Conservation (phyloP, 2,113 vertebrate species). For the Plecturocebus donacophilus region DNA sequence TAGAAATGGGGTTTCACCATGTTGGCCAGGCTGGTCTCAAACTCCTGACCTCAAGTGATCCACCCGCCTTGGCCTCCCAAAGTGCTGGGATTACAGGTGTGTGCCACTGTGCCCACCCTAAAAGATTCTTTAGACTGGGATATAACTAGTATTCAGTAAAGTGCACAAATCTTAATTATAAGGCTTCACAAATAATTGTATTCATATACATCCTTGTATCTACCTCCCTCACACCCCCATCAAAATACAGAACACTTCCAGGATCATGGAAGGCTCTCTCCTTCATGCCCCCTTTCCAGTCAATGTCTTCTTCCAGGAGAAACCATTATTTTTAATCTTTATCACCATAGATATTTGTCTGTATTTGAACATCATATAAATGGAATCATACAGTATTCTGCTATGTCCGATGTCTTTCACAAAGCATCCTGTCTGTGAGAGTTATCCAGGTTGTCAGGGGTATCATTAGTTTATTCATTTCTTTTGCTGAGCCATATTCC, state of each 20-base stretch:
- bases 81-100: no score
- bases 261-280: not conserved
- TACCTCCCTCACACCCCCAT: no score
- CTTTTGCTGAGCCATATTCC: not conserved
- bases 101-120: no score
- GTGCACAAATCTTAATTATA: not conserved
- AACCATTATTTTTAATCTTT: not conserved
- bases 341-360: not conserved
- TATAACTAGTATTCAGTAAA: not conserved
- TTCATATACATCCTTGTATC: not conserved
- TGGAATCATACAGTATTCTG: not conserved
- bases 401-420: not conserved
- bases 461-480: constrained; percentile 35
- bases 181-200: not conserved
- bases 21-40: no score
- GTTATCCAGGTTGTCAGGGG: not conserved
- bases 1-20: no score
- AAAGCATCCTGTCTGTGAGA: not conserved
- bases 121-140: not conserved
- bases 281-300: not conserved
- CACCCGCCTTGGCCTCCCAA: no score
- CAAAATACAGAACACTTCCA: not conserved
- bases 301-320: not conserved
- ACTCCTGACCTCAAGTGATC: no score
- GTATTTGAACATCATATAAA: not conserved